Conservation (phyloP, 2,113 vertebrate genomes). For the Burhinus oedicnemus region DNA sequence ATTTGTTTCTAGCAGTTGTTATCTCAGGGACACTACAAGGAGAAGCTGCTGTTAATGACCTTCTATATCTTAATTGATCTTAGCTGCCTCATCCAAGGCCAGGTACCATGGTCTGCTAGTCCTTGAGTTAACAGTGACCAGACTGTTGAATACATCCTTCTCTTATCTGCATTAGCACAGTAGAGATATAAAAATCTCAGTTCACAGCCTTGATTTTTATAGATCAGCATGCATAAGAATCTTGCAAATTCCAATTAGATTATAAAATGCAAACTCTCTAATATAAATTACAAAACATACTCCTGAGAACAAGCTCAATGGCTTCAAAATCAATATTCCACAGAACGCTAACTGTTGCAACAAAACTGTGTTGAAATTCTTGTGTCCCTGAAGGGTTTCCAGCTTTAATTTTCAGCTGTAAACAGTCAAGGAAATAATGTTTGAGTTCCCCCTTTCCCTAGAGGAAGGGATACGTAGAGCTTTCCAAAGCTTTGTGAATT, state of each 20-base stretch:
- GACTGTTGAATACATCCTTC: not conserved
- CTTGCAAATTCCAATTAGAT: not conserved
- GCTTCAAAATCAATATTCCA: not conserved
- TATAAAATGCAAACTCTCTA: not conserved
- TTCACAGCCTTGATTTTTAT: conserved; percentile 12
- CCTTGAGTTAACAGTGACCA: not conserved
- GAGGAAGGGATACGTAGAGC: not conserved
- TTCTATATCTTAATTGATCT: not conserved
- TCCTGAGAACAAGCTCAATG: not conserved
- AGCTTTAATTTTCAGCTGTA: conserved; percentile 23
- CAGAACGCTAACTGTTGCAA: not conserved
- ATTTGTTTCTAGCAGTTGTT: not conserved
- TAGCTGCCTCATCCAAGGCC: not conserved
- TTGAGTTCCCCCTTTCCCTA: not conserved
- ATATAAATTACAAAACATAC: not conserved
- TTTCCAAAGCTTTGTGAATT: conserved; percentile 42
- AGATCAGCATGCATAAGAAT: not conserved
- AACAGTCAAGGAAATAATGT: not conserved
- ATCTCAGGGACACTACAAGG: not conserved
- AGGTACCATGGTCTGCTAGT: not conserved
- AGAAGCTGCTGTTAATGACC: not conserved
- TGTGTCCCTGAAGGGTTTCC: not conserved
- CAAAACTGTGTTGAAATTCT: not conserved
- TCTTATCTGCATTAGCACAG: not conserved
- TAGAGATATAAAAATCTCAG: not conserved